Percentiles rank a stretch among this genome's conserved stretches.
Conservation (phyloP, 1,140 invertebrate genomes). For the Zaprionus lachaisei region DNA sequence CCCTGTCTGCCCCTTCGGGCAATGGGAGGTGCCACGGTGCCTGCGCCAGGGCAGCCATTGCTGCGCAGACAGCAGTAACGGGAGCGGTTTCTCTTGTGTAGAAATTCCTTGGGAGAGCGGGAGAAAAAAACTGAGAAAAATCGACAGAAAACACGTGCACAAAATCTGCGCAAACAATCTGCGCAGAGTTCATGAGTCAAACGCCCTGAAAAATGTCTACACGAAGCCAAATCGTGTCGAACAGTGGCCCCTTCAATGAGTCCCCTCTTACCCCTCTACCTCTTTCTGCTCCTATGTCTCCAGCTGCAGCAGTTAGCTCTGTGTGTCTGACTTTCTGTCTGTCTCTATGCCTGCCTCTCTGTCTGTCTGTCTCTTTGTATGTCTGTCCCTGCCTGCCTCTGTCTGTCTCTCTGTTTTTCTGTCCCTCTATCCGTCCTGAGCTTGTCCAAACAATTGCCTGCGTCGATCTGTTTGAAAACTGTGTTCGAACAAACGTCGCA, state of each 20-base stretch:
- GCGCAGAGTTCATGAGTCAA: constrained; percentile 53
- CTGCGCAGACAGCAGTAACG: constrained; percentile 57
- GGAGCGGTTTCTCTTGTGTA: constrained; percentile 1
- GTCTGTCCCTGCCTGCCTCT: background rate
- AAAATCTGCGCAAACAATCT: constrained; percentile 44
- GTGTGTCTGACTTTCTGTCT: background rate
- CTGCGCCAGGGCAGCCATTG: constrained; percentile 65
- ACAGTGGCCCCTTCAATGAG: constrained; percentile 27
- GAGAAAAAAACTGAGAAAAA: constrained; percentile 26
- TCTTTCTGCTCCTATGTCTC: background rate
- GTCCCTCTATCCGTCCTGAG: constrained; percentile 36
- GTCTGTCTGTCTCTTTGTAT: constrained; percentile 6
- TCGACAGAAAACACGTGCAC: constrained; percentile 43
- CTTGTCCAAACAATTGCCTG: constrained; percentile 79
- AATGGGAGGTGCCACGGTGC: constrained; percentile 62
- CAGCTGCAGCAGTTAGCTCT: constrained; percentile 3
- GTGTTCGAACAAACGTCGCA: constrained; percentile 81
- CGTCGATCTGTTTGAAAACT: constrained; percentile 81
- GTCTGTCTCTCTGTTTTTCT: background rate
- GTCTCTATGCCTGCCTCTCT: background rate
- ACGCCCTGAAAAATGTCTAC: constrained; percentile 56
- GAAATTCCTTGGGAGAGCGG: background rate
- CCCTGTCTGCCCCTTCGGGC: constrained; percentile 6
- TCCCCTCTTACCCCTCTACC: background rate
- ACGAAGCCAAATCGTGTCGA: constrained; percentile 26